These are phyloP conservation scores for Popillia japonica DNA, from an alignment of 1,140 invertebrate species.

Conservation along the genomic window DNA sequence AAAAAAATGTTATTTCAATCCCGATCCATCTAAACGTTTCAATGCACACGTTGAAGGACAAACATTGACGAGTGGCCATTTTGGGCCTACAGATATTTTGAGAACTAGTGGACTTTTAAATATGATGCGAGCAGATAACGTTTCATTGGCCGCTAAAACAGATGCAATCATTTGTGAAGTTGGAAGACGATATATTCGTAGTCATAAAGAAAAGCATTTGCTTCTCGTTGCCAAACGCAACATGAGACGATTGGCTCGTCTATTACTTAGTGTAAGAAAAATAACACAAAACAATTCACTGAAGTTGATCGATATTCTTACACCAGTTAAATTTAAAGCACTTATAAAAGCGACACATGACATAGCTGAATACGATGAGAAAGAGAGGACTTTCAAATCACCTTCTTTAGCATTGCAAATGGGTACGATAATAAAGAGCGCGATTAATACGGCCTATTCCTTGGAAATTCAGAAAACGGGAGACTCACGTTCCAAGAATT, in stretches of 20 bases:
- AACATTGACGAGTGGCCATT: constrained; percentile 35
- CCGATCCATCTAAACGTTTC: background rate
- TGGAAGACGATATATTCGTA: constrained; percentile 53
- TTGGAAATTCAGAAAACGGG: constrained; percentile 40
- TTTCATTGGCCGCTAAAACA: constrained; percentile 45
- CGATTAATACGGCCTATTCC: constrained; percentile 44
- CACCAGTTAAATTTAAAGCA: constrained; percentile 47
- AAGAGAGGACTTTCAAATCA: constrained; percentile 42
- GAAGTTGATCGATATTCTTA: constrained; percentile 46
- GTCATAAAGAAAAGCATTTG: constrained; percentile 54
- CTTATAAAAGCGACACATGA: constrained; percentile 31
- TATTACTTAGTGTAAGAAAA: constrained; percentile 52
- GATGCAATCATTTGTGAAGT: constrained; percentile 53
- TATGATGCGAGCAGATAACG: constrained; percentile 44
- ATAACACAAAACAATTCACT: constrained; percentile 46
- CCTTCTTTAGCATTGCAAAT: constrained; percentile 48
- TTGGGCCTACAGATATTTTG: constrained; percentile 43
- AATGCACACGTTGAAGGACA: constrained; percentile 39
- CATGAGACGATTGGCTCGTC: constrained; percentile 53
- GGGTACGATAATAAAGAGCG: constrained; percentile 46
- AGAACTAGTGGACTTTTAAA: constrained; percentile 37
- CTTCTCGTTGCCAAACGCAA: constrained; percentile 51
- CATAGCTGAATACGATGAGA: background rate
- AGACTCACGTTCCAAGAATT: constrained; percentile 42
- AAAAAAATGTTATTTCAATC: constrained; percentile 26